These are phyloP conservation scores for Serinus canaria DNA, from an alignment of 2,113 vertebrate genomes.

Conservation along the genomic window DNA sequence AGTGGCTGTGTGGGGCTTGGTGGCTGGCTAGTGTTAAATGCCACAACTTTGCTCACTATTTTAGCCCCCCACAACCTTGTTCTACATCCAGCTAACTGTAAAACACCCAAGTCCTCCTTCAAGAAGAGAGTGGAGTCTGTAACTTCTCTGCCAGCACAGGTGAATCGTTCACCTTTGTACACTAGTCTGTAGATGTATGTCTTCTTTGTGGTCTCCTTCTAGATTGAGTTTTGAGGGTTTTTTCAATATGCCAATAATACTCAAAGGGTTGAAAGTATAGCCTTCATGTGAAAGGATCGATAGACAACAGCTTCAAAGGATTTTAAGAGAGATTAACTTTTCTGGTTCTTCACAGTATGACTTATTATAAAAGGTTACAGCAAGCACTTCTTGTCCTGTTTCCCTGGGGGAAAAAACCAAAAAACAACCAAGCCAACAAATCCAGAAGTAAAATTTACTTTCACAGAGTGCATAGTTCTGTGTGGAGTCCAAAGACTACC, in stretches of 20 bases:
- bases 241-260: not conserved
- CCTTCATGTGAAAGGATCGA: not conserved
- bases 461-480: fast-evolving
- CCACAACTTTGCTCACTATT: not conserved
- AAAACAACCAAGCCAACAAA: not conserved
- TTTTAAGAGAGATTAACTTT: not conserved
- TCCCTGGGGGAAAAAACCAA: not conserved
- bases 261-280: not conserved
- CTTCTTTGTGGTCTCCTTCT: not conserved
- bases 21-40: not conserved
- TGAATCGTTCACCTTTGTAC: not conserved
- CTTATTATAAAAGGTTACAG: not conserved
- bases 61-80: fast-evolving
- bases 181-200: fast-evolving
- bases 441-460: not conserved
- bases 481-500: fast-evolving
- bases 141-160: not conserved
- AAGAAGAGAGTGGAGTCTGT: not conserved
- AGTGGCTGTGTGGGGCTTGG: not conserved
- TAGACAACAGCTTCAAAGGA: not conserved
- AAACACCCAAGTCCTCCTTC: not conserved
- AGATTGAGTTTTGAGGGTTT: fast-evolving
- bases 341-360: not conserved
- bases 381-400: not conserved
- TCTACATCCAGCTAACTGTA: not conserved